Base-by-base conservation (phyloP, 1,140 invertebrate genomes). In the Schlechtendalia chinensis region DNA sequence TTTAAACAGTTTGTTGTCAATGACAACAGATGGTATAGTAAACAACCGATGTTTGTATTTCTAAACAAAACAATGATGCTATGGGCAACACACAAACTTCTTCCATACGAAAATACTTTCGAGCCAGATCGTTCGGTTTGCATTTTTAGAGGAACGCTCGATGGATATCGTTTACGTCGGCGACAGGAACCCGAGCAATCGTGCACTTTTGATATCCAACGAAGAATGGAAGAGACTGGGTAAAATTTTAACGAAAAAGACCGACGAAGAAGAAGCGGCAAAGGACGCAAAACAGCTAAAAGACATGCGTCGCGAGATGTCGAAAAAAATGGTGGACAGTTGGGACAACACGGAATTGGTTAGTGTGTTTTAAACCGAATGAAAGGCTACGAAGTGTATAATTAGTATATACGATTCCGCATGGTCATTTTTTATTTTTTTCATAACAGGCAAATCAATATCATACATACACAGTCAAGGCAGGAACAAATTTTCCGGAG, bases 321-420 rank as follows among this genome's bases (percentile, higher is more conserved):
- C 75, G 19, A 63, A 79, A 63, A 63, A 79, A 27, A 61, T 79
- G 56, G 56, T 50, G 0, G 58, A 61, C 10, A n/a, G 32, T 45
- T 79, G 75, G 75, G 22, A 79, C 32, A 79, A 79, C 58, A 79
- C 75, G 4, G 58, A 61, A 50, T 17, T 79, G 58, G 75, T 79
- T 29, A 79, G 75, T 27, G n/a, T 14, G 5, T 22, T 29, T 32
- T 3, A 16, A 27, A 67, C 5, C n/a, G n/a, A n/a, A 39, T 39
- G 32, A 39, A 39, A 39, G 3, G 32, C 32, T 8, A 39, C n/a
- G n/a, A 63, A 45, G 10, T 45, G 39, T 63, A 63, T 1, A 29
- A 63, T 29, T 63, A 63, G 39, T 45, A n/a, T n/a, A n/a, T n/a
- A n/a, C n/a, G n/a, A n/a, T n/a, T n/a, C n/a, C n/a, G n/a, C n/a